A percentile compares a stretch with the other conserved stretches of the same genome.
Evolutionary conservation across 2,888 invertebrate genomes (phyloP).

Genomic region (Gasteruption jaculator): DNA sequence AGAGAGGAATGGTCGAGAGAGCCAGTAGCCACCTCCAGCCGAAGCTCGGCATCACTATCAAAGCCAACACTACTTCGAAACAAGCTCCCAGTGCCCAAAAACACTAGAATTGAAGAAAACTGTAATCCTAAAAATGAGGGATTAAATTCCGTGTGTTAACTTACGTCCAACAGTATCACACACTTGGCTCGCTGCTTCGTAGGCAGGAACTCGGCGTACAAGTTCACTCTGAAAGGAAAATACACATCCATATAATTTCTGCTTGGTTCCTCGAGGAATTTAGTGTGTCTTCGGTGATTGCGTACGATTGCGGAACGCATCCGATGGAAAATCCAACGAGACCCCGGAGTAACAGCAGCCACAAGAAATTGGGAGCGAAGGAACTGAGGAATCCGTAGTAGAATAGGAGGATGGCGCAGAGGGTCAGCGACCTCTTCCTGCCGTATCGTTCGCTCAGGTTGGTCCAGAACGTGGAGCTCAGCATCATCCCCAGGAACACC

Average conservation of each 20-base stretch:
- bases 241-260: background rate
- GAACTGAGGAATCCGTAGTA: slow-evolving; percentile 89
- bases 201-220: slow-evolving; percentile 94
- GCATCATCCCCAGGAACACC: slow-evolving; percentile 95
- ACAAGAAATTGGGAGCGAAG: slow-evolving; percentile 85
- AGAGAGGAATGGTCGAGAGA: slow-evolving; percentile 84
- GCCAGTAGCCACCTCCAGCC: slow-evolving; percentile 90
- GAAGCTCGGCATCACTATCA: slow-evolving; percentile 85
- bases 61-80: slow-evolving; percentile 84
- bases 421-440: slow-evolving; percentile 83
- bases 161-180: slow-evolving; percentile 90
- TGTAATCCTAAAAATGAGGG: slow-evolving; percentile 1
- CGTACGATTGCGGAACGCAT: slow-evolving; percentile 95
- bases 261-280: background rate
- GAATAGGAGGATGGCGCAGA: slow-evolving; percentile 86
- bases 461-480: slow-evolving; percentile 94
- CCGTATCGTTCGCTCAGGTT: slow-evolving; percentile 92
- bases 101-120: slow-evolving; percentile 57
- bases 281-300: slow-evolving; percentile 35
- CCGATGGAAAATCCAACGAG: slow-evolving; percentile 95
- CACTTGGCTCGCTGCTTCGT: slow-evolving; percentile 91
- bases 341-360: slow-evolving; percentile 86
- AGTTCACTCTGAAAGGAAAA: slow-evolving; percentile 68
- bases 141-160: slow-evolving; percentile 45
- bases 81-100: slow-evolving; percentile 97